Conservation (phyloP, 2,797 vertebrate genomes). For the Chelon labrosus region DNA sequence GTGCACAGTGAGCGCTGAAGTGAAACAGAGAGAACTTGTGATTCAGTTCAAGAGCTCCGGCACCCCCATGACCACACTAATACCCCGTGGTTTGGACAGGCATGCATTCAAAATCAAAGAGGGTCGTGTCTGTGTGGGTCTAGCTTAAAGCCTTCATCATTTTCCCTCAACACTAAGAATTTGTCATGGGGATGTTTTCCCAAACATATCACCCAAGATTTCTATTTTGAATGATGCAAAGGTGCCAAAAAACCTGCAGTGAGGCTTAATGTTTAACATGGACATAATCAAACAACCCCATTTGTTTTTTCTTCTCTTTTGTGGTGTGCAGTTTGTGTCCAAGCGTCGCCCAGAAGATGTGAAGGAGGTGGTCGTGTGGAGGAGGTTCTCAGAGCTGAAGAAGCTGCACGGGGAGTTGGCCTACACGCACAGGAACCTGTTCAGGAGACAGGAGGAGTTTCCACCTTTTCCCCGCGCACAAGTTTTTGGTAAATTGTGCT, state of each 20-base stretch:
- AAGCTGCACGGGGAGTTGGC: conserved; percentile 92
- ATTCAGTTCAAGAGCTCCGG: conserved; percentile 39
- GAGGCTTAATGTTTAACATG: background rate
- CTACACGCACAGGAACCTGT: conserved; percentile 93
- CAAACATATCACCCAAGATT: too few species aligned
- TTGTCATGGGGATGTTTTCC: too few species aligned
- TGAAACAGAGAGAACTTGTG: conserved; percentile 60
- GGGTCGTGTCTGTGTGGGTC: background rate
- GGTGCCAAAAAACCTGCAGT: background rate
- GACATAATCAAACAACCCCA: too few species aligned
- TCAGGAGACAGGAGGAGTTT: conserved; percentile 91
- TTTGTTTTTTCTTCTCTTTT: background rate
- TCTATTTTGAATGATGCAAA: too few species aligned
- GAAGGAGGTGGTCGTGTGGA: conserved; percentile 93
- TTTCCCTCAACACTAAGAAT: background rate
- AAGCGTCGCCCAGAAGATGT: conserved; percentile 90
- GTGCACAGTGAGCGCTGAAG: conserved; percentile 6
- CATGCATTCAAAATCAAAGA: conserved; percentile 24
- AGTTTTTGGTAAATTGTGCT: conserved; percentile 85
- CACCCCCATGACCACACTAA: conserved; percentile 56
- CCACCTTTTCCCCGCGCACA: conserved; percentile 90
- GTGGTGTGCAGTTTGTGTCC: conserved; percentile 87
- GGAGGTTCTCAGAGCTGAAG: conserved; percentile 92
- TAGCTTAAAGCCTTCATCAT: background rate
- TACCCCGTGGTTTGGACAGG: conserved; percentile 12